These are phyloP conservation scores for Torymus aiolomorphi DNA, from an alignment of 2,888 invertebrate species.

Conservation along the genomic window DNA sequence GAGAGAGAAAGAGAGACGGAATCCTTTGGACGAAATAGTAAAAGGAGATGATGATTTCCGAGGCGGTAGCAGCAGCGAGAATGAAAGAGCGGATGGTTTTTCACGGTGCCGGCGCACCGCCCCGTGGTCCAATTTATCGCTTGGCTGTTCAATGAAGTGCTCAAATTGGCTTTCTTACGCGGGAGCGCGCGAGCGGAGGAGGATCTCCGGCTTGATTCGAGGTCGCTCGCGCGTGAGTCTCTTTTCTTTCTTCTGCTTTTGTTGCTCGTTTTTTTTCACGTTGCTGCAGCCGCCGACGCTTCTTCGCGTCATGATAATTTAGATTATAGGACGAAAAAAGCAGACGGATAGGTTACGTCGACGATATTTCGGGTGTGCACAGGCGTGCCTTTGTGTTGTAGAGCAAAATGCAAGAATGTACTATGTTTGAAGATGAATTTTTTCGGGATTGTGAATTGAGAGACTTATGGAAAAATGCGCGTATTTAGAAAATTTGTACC, in stretches of 20 bases:
- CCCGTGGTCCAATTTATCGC: constrained; percentile 61
- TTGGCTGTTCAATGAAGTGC: constrained; percentile 57
- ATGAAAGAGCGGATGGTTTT: constrained; percentile 59
- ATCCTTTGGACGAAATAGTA: constrained; percentile 42
- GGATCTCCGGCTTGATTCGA: constrained; percentile 6
- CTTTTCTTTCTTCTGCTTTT: neutral
- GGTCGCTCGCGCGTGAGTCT: neutral
- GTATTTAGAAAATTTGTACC: too few relatives aligned
- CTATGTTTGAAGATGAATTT: neutral
- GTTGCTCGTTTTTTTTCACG: neutral
- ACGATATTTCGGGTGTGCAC: too few relatives aligned
- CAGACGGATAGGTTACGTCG: constrained; percentile 4
- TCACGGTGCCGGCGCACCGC: constrained; percentile 63
- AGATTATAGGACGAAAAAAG: constrained; percentile 21
- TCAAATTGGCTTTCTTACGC: constrained; percentile 53
- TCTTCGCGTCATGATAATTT: constrained; percentile 3
- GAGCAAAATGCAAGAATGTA: neutral
- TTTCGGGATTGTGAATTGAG: neutral
- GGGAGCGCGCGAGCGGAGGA: constrained; percentile 1
- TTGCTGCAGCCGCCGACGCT: neutral
- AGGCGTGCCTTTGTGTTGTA: neutral
- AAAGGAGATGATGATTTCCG: constrained; percentile 38
- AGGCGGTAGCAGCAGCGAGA: neutral
- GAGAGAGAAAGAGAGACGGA: constrained; percentile 26
- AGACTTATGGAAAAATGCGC: too few relatives aligned